phyloP scores from a whole-genome alignment of 2,888 invertebrate genomes.

The Mallateleia sp. region DNA sequence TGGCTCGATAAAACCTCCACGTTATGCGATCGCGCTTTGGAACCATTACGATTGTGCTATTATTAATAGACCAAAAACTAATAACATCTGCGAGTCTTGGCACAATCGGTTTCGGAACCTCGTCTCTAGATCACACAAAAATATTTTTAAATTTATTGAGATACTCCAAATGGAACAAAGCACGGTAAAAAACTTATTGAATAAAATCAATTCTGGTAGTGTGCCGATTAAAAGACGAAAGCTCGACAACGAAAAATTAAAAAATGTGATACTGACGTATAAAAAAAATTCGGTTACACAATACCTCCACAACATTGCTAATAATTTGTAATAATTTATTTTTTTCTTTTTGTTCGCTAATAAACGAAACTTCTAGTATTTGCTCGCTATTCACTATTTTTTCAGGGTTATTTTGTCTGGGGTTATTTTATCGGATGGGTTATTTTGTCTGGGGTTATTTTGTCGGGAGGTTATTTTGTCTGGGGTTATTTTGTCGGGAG shows the following conservation, averaged over 20 bases:
- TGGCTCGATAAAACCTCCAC: background rate
- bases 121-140: background rate
- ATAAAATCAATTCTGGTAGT: background rate
- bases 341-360: no score
- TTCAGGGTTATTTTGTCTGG: no score
- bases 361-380: no score
- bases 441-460: no score
- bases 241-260: background rate
- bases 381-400: no score
- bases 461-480: no score
- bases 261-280: background rate
- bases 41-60: background rate
- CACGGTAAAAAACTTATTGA: background rate
- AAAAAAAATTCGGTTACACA: background rate
- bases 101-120: background rate
- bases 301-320: background rate
- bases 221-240: background rate
- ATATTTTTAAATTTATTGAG: background rate
- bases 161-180: background rate
- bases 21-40: background rate
- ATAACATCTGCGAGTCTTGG: conserved; percentile 3
- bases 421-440: no score
- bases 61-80: background rate
- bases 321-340: no score
- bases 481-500: no score